A percentile compares a stretch with the other conserved stretches of the same genome.
phyloP scores from a whole-genome alignment of 1,140 invertebrate species.

The Plectrocnemia conspersa region DNA sequence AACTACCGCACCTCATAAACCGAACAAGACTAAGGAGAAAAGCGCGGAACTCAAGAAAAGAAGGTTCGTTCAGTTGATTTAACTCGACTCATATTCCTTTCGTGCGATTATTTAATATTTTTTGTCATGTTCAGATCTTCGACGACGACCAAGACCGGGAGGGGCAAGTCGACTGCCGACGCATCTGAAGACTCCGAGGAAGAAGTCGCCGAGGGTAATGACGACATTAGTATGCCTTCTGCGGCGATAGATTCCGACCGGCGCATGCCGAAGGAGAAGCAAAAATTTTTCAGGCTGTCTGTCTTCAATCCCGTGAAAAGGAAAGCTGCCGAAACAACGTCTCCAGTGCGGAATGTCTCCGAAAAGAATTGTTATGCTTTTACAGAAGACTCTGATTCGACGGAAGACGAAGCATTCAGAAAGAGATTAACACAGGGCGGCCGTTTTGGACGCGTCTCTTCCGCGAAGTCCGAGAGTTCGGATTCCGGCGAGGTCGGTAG shows the following conservation, averaged over 20 bases:
- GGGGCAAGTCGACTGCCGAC: slow-evolving; percentile 37
- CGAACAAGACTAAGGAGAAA: slow-evolving; percentile 21
- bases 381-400: slow-evolving; percentile 37
- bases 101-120: neutral
- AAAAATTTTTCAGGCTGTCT: slow-evolving; percentile 76
- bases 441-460: slow-evolving; percentile 30
- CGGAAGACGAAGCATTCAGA: slow-evolving; percentile 39
- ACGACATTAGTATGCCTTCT: slow-evolving; percentile 33
- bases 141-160: slow-evolving; percentile 42
- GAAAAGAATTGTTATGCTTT: slow-evolving; percentile 26
- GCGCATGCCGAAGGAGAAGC: slow-evolving; percentile 77
- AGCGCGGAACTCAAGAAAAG: slow-evolving; percentile 23
- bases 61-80: slow-evolving; percentile 14
- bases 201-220: slow-evolving; percentile 51
- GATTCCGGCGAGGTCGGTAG: too few species aligned
- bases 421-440: too few species aligned
- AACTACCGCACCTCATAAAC: slow-evolving; percentile 6
- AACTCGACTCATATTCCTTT: neutral
- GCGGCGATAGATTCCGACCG: slow-evolving; percentile 58
- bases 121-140: slow-evolving; percentile 36
- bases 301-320: slow-evolving; percentile 60
- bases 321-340: slow-evolving; percentile 34
- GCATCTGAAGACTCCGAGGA: slow-evolving; percentile 41
- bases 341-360: slow-evolving; percentile 30
- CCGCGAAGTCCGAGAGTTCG: too few species aligned